Evolutionary conservation across 2,888 invertebrate genomes (phyloP), one percentile per base, ranked within the genome.

Genomic region (Zelleria hepariella): DNA sequence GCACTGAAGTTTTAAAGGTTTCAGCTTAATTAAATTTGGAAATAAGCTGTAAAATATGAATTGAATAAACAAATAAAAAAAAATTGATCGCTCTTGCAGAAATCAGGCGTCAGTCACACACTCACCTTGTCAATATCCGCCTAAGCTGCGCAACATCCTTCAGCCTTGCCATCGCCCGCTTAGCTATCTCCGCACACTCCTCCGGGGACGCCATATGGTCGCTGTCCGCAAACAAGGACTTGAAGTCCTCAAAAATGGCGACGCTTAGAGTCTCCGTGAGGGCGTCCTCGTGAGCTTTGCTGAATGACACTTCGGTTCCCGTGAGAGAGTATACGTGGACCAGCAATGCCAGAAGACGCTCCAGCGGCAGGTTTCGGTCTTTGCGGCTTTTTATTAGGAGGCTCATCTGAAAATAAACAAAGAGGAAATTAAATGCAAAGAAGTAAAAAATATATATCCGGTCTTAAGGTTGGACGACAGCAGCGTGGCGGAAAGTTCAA

Each of bases 321-420:
- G 88, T 86, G 23, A 93, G 72, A 0, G 93, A 91, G 69, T 92
- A 93, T 0, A 92, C 77, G 67, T 92, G 89, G 32, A 92, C 85
- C 4, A 93, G 73, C 20, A 93, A 73, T 0, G 90, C 88, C 6
- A 93, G 74, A 0, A 93, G 75, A 70, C 91, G 91, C 60, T 91
- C 91, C 55, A 92, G 71, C 0, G 88, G 77, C 1, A 93, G 68
- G 56, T 86, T 82, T 60, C 90, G 81, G 1, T 90, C 88, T 62
- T 82, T 79, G 15, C 92, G 85, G 1, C 85, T 87, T 71, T 86
- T 90, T 64, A 92, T 89, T 59, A 92, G 78, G 61, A 89, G 86
- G 57, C 89, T 86, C 58, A 92, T 82, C 92, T 92, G 77, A 18
- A 78, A 23, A 51, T n/a, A n/a, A n/a, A n/a, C n/a, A n/a, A n/a